phyloP scores from a whole-genome alignment of 2,888 invertebrate species.

The Leptopilina drosophilae region DNA sequence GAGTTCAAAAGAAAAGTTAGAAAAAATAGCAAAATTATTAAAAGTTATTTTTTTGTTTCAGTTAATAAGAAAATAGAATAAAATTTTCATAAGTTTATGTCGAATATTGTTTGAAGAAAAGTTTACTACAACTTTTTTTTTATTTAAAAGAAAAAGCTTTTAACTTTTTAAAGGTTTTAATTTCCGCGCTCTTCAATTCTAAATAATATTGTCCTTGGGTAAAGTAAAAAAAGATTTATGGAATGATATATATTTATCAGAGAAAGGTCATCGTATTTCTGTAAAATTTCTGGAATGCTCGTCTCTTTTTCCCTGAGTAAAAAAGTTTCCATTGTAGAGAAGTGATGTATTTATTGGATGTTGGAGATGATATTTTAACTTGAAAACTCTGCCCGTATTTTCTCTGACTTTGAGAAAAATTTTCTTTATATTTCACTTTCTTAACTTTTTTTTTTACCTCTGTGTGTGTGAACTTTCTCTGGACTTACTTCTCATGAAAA shows the following conservation, averaged over 20 bases:
- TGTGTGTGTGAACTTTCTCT: not conserved
- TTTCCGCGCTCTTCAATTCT: not conserved
- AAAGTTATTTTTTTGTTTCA: no score
- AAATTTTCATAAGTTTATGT: not conserved
- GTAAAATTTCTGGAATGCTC: constrained; percentile 17
- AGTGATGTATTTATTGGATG: constrained; percentile 26
- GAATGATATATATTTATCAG: constrained; percentile 4
- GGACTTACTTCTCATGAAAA: not conserved
- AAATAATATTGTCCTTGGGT: constrained; percentile 1
- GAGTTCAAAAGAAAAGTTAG: no score
- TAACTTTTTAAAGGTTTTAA: constrained; percentile 1
- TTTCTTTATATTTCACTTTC: constrained; percentile 14
- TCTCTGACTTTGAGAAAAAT: constrained; percentile 12
- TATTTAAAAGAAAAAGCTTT: no score
- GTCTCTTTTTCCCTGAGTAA: constrained; percentile 5
- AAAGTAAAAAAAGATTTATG: constrained; percentile 6
- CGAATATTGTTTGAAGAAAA: no score
- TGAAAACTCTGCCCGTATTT: constrained; percentile 17
- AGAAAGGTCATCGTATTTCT: constrained; percentile 17
- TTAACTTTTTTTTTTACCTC: not conserved
- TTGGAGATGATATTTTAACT: constrained; percentile 15
- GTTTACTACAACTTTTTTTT: no score
- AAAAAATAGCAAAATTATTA: no score
- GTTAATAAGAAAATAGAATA: no score
- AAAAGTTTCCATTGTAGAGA: not conserved